Evolutionary conservation across 2,113 vertebrate species (phyloP).

Genomic region (Picathartes gymnocephalus): DNA sequence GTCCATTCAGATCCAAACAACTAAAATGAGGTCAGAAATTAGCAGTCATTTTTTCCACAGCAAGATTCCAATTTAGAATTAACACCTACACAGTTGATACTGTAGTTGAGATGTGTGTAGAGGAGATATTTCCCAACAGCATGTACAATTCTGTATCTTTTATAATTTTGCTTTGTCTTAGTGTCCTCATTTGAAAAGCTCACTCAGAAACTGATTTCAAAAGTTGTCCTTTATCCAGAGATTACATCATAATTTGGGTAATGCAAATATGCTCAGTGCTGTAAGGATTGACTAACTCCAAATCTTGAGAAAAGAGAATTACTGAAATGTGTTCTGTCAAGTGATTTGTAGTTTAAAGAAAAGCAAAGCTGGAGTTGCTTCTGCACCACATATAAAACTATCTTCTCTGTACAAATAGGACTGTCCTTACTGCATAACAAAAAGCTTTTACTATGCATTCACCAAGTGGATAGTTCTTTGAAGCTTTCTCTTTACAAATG

Average conservation of each 20-base stretch:
- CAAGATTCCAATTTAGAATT: neutral
- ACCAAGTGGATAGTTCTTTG: neutral
- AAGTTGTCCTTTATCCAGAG: neutral
- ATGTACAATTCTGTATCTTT: neutral
- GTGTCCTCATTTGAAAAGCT: neutral
- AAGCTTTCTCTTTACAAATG: neutral
- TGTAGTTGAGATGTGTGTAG: neutral
- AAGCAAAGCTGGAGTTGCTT: neutral
- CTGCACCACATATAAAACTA: neutral
- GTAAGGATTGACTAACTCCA: neutral
- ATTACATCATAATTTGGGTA: neutral
- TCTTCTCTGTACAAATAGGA: neutral
- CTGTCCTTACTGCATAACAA: neutral
- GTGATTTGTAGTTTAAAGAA: neutral
- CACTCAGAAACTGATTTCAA: neutral
- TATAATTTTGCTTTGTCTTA: neutral
- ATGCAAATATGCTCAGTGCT: neutral
- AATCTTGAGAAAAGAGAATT: neutral
- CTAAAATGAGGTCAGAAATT: neutral
- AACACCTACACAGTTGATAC: neutral
- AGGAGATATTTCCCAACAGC: neutral
- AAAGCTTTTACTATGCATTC: neutral
- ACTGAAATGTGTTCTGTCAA: neutral
- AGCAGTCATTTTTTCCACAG: neutral
- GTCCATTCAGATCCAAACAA: neutral